Evolutionary conservation across 2,797 vertebrate genomes (phyloP).

Genomic region (Bryconaethiops microstoma): DNA sequence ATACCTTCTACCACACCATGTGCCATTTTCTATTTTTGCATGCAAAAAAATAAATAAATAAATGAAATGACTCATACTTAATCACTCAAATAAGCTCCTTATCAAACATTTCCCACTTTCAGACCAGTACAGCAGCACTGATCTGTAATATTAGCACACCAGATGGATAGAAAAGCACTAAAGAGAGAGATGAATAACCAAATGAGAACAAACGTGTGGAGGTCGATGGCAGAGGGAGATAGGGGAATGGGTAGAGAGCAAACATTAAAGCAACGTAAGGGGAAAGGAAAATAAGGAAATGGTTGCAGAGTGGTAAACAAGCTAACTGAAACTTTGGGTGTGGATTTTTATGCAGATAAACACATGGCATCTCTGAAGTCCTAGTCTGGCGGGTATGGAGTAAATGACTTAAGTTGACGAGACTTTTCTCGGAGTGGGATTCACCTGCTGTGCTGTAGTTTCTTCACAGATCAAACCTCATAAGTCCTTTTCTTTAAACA

Average conservation of each 20-base stretch:
- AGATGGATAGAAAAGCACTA: background rate
- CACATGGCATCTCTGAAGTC: background rate
- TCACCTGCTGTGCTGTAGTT: background rate
- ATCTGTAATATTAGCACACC: background rate
- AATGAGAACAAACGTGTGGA: background rate
- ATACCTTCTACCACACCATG: too few species aligned
- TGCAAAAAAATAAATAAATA: too few species aligned
- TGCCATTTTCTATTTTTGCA: too few species aligned
- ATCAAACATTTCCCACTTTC: background rate
- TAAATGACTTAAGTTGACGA: background rate
- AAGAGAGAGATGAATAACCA: background rate
- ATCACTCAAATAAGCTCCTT: background rate
- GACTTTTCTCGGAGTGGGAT: background rate
- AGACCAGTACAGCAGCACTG: background rate
- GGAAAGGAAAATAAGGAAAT: constrained; percentile 20
- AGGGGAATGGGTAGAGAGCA: too few species aligned
- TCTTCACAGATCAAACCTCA: too few species aligned
- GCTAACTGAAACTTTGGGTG: background rate
- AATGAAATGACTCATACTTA: too few species aligned
- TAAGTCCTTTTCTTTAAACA: too few species aligned
- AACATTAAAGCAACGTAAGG: background rate
- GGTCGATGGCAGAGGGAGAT: background rate
- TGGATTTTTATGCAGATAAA: background rate
- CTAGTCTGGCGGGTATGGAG: background rate
- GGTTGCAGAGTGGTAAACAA: background rate